These are phyloP conservation scores for Choreutis nemorana DNA, from an alignment of 2,888 invertebrate genomes.

Conservation along the genomic window DNA sequence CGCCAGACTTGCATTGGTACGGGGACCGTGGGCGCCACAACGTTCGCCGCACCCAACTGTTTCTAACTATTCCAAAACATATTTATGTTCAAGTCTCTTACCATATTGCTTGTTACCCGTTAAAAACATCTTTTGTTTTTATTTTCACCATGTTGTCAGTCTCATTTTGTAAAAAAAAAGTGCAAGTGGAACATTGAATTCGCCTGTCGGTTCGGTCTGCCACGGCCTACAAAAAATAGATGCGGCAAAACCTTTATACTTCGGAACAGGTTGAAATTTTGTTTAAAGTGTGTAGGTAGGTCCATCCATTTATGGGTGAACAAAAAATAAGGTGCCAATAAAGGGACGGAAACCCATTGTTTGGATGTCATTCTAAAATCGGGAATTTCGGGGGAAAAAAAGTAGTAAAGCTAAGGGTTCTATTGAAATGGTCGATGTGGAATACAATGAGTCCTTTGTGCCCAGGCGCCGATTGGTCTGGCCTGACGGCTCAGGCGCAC, in stretches of 20 bases:
- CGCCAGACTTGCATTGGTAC: conserved; percentile 11
- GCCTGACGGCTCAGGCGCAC: conserved; percentile 29
- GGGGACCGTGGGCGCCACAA: conserved; percentile 25
- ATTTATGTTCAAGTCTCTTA: no score
- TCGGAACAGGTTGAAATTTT: conserved; percentile 56
- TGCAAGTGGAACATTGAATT: no score
- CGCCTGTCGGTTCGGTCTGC: no score
- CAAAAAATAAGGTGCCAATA: conserved; percentile 66
- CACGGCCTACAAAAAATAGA: conserved; percentile 4
- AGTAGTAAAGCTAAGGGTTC: conserved; percentile 38
- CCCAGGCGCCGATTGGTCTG: conserved; percentile 63
- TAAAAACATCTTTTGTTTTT: no score
- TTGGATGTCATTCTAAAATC: conserved; percentile 56
- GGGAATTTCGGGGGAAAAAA: conserved; percentile 51
- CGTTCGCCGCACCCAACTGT: conserved; percentile 33
- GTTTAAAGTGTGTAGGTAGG: conserved; percentile 45
- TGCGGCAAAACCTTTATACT: conserved; percentile 24
- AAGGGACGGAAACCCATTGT: conserved; percentile 66
- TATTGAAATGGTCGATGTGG: conserved; percentile 40
- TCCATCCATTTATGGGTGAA: conserved; percentile 46
- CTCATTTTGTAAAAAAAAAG: no score
- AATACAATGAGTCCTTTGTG: conserved; percentile 61
- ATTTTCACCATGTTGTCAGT: no score
- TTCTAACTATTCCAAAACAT: no score
- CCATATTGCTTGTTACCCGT: no score